Conservation (phyloP, 2,888 invertebrate genomes). For the Sphinx pinastri region DNA sequence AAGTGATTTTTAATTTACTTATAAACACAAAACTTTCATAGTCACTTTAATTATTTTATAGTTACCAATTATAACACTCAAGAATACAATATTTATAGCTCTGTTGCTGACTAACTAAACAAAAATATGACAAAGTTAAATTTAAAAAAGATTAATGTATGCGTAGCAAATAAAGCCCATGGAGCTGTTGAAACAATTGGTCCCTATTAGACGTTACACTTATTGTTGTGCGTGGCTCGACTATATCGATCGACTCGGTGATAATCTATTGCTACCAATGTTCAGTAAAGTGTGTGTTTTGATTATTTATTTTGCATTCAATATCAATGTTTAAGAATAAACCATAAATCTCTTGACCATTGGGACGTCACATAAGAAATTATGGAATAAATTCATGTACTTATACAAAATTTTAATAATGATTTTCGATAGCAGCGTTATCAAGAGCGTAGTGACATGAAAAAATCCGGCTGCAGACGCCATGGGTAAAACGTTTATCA, state of each 20-base stretch:
- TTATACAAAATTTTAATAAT: background rate
- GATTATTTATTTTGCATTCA: background rate
- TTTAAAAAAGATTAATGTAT: conserved; percentile 13
- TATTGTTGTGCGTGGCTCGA: conserved; percentile 16
- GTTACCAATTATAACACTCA: background rate
- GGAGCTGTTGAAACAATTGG: conserved; percentile 17
- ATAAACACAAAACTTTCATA: background rate
- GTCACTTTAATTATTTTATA: background rate
- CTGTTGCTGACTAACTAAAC: background rate
- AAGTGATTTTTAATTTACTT: conserved; percentile 1
- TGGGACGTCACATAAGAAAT: background rate
- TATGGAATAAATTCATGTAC: background rate
- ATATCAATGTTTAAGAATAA: background rate
- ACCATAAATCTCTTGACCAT: background rate
- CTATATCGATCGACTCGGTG: conserved; percentile 36
- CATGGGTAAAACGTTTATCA: conserved; percentile 47
- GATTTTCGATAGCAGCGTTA: background rate
- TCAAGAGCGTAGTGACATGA: background rate
- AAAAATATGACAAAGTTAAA: background rate
- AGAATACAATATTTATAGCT: background rate
- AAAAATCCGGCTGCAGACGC: background rate
- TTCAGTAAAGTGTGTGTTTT: background rate
- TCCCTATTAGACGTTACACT: conserved; percentile 2
- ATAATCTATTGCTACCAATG: conserved; percentile 6
- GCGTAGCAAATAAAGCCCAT: conserved; percentile 8